Percentiles rank a stretch among this genome's conserved stretches.
Conservation (phyloP, 2,113 vertebrate genomes). For the Carassius carassius region DNA sequence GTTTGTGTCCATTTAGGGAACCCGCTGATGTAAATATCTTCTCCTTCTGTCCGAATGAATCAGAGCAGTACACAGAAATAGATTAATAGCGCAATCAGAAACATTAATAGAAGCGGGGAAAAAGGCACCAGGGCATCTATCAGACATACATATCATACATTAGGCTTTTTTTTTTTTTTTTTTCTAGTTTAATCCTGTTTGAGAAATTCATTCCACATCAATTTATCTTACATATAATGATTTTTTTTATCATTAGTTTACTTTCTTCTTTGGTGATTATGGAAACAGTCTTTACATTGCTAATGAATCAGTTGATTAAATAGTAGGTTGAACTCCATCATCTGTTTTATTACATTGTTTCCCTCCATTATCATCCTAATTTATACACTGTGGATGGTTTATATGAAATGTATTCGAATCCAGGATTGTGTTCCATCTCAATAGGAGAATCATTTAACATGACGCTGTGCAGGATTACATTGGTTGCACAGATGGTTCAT, state of each 20-base stretch:
- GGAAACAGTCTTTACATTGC: not conserved
- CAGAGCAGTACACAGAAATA: conserved; percentile 1
- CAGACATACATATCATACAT: not conserved
- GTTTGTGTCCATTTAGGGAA: conserved; percentile 1
- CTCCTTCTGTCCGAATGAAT: conserved; percentile 8
- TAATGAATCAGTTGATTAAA: not conserved
- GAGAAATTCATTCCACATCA: not conserved
- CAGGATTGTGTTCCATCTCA: not conserved
- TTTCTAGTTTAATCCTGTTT: not conserved
- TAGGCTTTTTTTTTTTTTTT: not conserved
- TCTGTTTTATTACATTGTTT: not conserved
- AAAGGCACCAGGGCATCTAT: not conserved
- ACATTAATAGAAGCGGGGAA: not conserved
- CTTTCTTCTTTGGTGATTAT: not conserved
- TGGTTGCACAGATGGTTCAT: conserved; percentile 1
- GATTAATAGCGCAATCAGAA: not conserved
- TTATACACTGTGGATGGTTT: not conserved
- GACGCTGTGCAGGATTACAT: not conserved
- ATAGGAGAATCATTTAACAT: not conserved
- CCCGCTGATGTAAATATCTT: not conserved
- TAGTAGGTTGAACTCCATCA: not conserved
- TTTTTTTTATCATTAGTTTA: not conserved
- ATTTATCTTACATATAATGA: not conserved
- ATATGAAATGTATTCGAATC: not conserved
- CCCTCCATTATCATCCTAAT: not conserved